Conservation (phyloP, 2,888 invertebrate species). For the Caenorhabditis japonica region DNA sequence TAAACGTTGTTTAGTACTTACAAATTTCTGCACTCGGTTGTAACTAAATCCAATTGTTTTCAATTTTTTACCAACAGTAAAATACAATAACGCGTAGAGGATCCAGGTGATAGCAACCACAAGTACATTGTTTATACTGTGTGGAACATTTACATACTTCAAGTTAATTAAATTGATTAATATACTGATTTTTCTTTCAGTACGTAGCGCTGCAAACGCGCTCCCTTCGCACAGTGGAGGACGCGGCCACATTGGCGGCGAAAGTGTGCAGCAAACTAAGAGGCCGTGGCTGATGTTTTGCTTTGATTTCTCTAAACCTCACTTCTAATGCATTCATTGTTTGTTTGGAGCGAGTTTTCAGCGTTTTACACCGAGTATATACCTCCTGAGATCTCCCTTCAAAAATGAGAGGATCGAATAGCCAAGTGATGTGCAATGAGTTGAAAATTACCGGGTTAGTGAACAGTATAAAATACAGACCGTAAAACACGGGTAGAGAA, state of each 20-base stretch:
- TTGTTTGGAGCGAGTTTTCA: too few relatives aligned
- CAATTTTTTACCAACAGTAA: constrained; percentile 8
- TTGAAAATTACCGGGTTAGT: constrained; percentile 14
- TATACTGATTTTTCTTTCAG: background rate
- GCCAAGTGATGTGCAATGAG: constrained; percentile 24
- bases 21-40: constrained; percentile 15
- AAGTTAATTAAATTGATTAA: background rate
- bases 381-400: constrained; percentile 4
- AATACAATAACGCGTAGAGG: constrained; percentile 13
- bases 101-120: constrained; percentile 20
- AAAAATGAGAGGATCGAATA: constrained; percentile 18
- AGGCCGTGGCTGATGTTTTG: too few relatives aligned
- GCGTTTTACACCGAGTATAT: too few relatives aligned
- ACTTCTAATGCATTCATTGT: too few relatives aligned
- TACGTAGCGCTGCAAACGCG: too few relatives aligned
- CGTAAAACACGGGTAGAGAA: constrained; percentile 13
- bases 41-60: constrained; percentile 12
- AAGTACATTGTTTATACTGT: constrained; percentile 22
- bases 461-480: constrained; percentile 4
- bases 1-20: background rate
- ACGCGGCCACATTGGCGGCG: too few relatives aligned
- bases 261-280: too few relatives aligned
- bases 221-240: too few relatives aligned
- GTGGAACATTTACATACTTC: constrained; percentile 11
- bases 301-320: too few relatives aligned